Conservation (phyloP, 2,888 invertebrate species). For the Drosophila basisetae region DNA sequence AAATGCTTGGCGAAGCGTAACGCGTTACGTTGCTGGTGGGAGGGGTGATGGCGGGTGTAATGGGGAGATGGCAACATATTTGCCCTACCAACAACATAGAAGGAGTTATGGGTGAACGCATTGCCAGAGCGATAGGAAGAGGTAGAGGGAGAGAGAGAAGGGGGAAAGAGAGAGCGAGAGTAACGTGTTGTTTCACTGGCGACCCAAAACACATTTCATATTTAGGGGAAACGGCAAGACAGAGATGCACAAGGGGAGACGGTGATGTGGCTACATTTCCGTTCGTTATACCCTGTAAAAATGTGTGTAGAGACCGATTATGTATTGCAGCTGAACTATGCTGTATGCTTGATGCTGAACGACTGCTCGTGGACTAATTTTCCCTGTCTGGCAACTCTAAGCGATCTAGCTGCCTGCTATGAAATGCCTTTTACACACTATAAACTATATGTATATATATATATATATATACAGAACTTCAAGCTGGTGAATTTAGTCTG, state of each 20-base stretch:
- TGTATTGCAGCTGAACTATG: neutral
- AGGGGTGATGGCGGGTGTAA: neutral
- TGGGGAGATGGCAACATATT: slow-evolving; percentile 9
- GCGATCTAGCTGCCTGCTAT: neutral
- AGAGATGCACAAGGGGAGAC: neutral
- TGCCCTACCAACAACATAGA: slow-evolving; percentile 14
- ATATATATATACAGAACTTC: no score
- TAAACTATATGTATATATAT: neutral
- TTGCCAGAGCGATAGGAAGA: slow-evolving; percentile 10
- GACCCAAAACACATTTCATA: slow-evolving; percentile 43
- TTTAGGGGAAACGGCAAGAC: neutral
- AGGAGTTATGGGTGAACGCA: slow-evolving; percentile 56
- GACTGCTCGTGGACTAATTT: neutral
- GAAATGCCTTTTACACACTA: neutral
- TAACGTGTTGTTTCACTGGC: slow-evolving; percentile 37
- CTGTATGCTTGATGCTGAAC: neutral
- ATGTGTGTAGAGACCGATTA: neutral
- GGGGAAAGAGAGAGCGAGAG: neutral
- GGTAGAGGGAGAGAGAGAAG: neutral
- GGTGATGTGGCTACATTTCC: slow-evolving; percentile 20
- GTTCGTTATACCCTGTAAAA: slow-evolving; percentile 32
- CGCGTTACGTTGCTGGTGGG: slow-evolving; percentile 21
- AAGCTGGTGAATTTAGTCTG: neutral
- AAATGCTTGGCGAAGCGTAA: slow-evolving; percentile 69
- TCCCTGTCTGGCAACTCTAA: neutral